These are phyloP conservation scores for Rhinophrynus dorsalis DNA, from an alignment of 2,797 vertebrate genomes.

Conservation along the genomic window DNA sequence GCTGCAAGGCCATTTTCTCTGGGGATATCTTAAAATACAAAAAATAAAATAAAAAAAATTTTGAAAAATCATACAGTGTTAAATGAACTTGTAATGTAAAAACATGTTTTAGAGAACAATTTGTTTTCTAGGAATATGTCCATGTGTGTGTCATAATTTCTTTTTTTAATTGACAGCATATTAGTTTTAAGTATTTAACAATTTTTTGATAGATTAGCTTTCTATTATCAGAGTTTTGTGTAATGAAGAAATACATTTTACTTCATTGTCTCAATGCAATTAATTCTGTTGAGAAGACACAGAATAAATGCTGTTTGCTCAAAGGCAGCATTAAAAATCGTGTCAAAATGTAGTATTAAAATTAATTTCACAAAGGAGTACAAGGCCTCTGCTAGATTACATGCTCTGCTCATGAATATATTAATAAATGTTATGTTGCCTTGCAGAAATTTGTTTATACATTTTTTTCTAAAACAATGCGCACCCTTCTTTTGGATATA, in stretches of 20 bases:
- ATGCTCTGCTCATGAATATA: constrained; percentile 47
- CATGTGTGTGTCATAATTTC: too few relatives aligned
- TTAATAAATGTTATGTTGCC: constrained; percentile 47
- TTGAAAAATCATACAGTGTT: constrained; percentile 33
- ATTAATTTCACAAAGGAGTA: constrained; percentile 47
- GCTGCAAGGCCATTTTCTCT: constrained; percentile 58
- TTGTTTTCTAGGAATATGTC: too few relatives aligned
- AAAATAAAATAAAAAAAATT: constrained; percentile 47
- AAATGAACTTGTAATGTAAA: constrained; percentile 46
- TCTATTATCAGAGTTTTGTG: constrained; percentile 57
- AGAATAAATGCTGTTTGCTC: constrained; percentile 33
- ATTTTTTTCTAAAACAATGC: constrained; percentile 41
- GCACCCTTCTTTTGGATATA: constrained; percentile 30
- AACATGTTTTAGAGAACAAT: constrained; percentile 47
- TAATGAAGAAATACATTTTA: constrained; percentile 58
- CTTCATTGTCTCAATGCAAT: constrained; percentile 20
- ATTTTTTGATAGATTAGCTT: constrained; percentile 28
- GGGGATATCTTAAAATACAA: constrained; percentile 63
- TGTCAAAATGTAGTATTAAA: constrained; percentile 39
- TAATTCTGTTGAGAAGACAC: constrained; percentile 33
- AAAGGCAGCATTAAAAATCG: constrained; percentile 39
- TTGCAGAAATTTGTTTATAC: constrained; percentile 42
- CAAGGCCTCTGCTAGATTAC: constrained; percentile 40
- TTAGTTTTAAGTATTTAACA: constrained; percentile 29
- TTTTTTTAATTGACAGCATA: not conserved